These are phyloP conservation scores for Conomelus anceps DNA, from an alignment of 2,888 invertebrate genomes.

Conservation along the genomic window DNA sequence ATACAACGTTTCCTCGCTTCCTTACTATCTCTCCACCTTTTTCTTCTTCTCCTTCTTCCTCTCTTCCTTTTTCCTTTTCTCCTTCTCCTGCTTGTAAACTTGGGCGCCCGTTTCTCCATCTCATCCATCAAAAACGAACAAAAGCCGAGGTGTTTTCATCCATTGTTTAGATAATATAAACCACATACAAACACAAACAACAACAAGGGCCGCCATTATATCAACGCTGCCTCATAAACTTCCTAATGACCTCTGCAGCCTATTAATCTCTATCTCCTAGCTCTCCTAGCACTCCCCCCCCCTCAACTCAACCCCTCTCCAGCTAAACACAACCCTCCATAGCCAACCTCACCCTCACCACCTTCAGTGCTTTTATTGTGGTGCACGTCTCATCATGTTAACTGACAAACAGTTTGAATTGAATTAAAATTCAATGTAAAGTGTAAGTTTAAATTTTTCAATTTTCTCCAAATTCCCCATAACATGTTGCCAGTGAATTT, in stretches of 20 bases:
- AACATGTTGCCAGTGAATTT: no score
- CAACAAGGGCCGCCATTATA: neutral
- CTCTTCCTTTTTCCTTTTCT: neutral
- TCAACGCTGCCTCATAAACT: neutral
- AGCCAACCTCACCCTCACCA: neutral
- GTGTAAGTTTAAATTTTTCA: no score
- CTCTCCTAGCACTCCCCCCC: neutral
- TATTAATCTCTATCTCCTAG: neutral
- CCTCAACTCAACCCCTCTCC: no score
- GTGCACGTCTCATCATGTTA: no score
- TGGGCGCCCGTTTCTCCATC: neutral
- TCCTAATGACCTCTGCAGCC: neutral
- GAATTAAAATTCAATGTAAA: no score
- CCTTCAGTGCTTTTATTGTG: no score
- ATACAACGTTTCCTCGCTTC: neutral
- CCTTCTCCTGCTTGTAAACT: neutral
- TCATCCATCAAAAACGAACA: neutral
- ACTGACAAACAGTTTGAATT: no score
- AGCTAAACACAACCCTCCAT: no score
- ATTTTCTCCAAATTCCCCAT: no score
- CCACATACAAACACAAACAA: neutral
- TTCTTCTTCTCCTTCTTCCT: neutral
- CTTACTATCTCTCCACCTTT: neutral
- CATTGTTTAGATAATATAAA: neutral
- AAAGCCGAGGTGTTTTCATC: neutral